Evolutionary conservation across 2,888 invertebrate species (phyloP).

Genomic region (Cosmia trapezina): DNA sequence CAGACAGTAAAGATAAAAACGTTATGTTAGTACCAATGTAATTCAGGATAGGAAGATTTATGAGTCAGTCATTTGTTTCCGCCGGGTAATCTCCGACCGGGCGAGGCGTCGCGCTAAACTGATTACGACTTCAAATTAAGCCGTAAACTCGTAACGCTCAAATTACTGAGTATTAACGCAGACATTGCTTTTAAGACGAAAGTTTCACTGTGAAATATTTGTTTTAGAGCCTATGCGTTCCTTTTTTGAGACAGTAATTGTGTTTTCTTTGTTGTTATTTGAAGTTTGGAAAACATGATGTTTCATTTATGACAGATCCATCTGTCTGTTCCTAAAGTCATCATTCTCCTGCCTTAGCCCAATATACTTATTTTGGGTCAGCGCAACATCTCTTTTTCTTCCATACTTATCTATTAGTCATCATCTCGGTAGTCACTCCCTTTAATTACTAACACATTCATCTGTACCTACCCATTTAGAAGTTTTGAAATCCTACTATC

Average conservation of each 20-base stretch:
- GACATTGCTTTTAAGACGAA: conserved; percentile 75
- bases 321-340: too few species aligned
- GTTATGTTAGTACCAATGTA: conserved; percentile 72
- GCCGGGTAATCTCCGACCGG: conserved; percentile 80
- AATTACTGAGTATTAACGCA: conserved; percentile 85
- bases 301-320: background rate
- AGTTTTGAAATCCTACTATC: background rate
- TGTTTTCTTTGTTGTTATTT: conserved; percentile 14
- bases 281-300: background rate
- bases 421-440: too few species aligned
- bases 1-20: conserved; percentile 75
- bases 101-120: conserved; percentile 83
- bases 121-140: conserved; percentile 89
- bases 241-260: conserved; percentile 33
- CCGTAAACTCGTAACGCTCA: conserved; percentile 86
- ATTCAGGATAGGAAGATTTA: conserved; percentile 81
- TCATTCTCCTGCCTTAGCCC: too few species aligned
- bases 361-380: too few species aligned
- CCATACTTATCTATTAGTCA: too few species aligned
- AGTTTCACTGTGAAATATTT: conserved; percentile 67
- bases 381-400: too few species aligned
- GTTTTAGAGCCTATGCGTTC: conserved; percentile 54
- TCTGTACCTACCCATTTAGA: background rate
- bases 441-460: too few species aligned
- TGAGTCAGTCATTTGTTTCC: conserved; percentile 84